A percentile compares a stretch with the other conserved stretches of the same genome.
Evolutionary conservation across 2,113 vertebrate species (phyloP).

Genomic region (Python bivittatus): DNA sequence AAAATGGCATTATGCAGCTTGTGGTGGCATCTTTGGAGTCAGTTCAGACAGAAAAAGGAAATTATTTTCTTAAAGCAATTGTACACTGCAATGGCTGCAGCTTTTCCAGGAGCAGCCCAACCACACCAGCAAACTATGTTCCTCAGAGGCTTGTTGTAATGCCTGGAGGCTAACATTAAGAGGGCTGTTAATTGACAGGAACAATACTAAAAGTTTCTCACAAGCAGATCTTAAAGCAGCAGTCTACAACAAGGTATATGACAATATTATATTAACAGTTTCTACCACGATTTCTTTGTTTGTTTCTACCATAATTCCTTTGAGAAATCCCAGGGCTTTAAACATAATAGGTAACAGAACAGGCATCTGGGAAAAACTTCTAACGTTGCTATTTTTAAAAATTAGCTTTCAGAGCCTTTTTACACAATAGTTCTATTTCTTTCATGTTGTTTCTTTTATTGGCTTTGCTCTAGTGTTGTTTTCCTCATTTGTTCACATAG

Average conservation of each 20-base stretch:
- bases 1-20: not conserved
- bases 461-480: conserved; percentile 26
- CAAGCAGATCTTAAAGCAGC: not conserved
- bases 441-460: not conserved
- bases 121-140: not conserved
- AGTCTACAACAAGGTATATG: not conserved
- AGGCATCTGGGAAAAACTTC: not conserved
- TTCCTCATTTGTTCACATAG: conserved; percentile 26
- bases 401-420: not conserved
- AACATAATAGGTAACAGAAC: not conserved
- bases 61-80: not conserved
- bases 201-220: not conserved
- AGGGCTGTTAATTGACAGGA: not conserved
- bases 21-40: not conserved
- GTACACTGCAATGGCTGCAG: not conserved
- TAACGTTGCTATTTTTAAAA: not conserved
- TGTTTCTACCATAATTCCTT: not conserved
- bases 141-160: no score
- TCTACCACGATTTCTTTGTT: not conserved
- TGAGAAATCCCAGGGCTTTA: conserved; percentile 5
- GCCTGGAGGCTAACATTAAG: not conserved
- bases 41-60: not conserved
- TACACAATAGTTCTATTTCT: not conserved
- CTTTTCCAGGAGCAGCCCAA: not conserved
- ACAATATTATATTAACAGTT: not conserved